Conservation (phyloP, 2,888 invertebrate species). For the Punctoribates punctum region DNA sequence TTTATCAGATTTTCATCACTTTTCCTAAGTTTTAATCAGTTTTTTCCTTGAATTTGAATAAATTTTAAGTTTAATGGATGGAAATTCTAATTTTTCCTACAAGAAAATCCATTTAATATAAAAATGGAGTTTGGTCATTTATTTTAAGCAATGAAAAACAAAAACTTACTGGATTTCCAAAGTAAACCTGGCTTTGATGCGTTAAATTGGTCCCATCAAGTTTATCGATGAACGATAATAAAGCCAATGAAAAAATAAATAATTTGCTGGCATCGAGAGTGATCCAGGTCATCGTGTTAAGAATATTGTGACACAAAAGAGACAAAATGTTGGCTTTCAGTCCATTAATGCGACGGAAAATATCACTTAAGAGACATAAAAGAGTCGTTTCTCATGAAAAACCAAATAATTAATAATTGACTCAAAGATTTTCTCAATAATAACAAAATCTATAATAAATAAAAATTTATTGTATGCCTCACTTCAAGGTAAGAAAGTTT, state of each 20-base stretch:
- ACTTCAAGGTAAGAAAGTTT: slow-evolving; percentile 29
- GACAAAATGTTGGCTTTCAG: neutral
- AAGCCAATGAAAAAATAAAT: neutral
- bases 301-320: too few relatives aligned
- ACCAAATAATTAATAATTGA: neutral
- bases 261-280: neutral
- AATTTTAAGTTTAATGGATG: too few relatives aligned
- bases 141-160: neutral
- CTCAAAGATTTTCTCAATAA: neutral
- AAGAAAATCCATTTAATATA: too few relatives aligned
- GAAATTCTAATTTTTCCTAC: too few relatives aligned
- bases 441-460: neutral
- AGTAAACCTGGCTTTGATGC: neutral
- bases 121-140: too few relatives aligned
- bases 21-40: too few relatives aligned
- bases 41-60: too few relatives aligned
- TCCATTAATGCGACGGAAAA: too few relatives aligned
- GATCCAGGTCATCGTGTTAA: neutral
- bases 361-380: neutral
- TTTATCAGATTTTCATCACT: too few relatives aligned
- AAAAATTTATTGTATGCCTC: neutral
- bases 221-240: neutral
- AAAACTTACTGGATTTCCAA: slow-evolving; percentile 3
- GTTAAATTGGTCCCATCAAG: neutral
- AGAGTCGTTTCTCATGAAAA: neutral